phyloP scores from a whole-genome alignment of 2,113 vertebrate genomes.

The Rhea americana region DNA sequence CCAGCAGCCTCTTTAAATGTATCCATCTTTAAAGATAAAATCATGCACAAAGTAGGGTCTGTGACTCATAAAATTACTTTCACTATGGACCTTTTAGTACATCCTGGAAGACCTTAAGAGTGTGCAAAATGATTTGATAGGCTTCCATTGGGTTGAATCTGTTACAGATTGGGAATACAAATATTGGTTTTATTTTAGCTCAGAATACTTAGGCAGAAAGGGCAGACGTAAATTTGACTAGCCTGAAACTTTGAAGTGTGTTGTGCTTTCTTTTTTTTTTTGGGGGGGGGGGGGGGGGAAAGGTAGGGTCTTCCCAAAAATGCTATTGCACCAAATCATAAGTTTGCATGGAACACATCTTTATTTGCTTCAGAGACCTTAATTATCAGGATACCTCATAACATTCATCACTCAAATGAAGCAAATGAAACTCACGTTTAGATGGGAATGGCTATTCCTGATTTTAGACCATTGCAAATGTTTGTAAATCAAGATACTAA shows the following conservation, averaged over 20 bases:
- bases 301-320: background rate
- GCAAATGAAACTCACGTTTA: background rate
- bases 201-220: background rate
- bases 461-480: background rate
- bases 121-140: background rate
- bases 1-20: background rate
- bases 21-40: background rate
- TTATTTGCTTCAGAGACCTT: background rate
- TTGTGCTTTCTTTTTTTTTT: background rate
- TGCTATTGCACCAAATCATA: fast-evolving
- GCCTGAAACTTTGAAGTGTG: background rate
- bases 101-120: background rate
- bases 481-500: background rate
- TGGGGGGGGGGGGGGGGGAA: too few relatives aligned
- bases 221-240: background rate
- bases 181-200: background rate
- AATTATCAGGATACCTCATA: background rate
- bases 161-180: background rate
- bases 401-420: background rate
- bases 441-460: background rate
- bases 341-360: too few relatives aligned
- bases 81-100: background rate
- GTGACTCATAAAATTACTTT: background rate
- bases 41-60: background rate
- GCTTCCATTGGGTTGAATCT: background rate